phyloP scores from a whole-genome alignment of 2,888 invertebrate genomes.

The Agriopis aurantiaria region DNA sequence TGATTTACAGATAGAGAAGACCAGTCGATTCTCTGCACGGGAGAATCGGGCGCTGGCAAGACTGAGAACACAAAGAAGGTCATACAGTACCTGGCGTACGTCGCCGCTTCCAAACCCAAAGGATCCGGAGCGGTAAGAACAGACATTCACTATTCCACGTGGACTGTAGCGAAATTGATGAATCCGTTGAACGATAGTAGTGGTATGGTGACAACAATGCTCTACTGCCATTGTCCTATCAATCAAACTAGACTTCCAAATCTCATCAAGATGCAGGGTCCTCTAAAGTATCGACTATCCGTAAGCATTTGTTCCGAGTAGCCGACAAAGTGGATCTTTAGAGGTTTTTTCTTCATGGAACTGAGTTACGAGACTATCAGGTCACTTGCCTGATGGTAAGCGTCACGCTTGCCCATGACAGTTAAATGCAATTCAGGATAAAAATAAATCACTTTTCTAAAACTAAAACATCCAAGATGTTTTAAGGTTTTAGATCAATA shows the following conservation, averaged over 20 bases:
- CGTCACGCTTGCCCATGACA: too few species aligned
- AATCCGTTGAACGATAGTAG: not conserved
- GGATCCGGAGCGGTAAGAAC: slow-evolving; percentile 93
- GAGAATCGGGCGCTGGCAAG: slow-evolving; percentile 99
- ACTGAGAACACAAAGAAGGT: slow-evolving; percentile 99
- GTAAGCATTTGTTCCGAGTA: not conserved
- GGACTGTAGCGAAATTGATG: not conserved
- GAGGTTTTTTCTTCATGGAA: too few species aligned
- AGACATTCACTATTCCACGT: not conserved
- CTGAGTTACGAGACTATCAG: too few species aligned
- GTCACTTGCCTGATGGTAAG: too few species aligned
- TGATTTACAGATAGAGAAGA: slow-evolving; percentile 95
- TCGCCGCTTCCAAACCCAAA: slow-evolving; percentile 98
- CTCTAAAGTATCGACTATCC: not conserved
- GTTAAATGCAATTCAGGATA: too few species aligned
- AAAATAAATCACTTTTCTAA: too few species aligned
- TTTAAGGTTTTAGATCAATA: too few species aligned
- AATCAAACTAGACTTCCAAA: not conserved
- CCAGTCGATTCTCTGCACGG: slow-evolving; percentile 99
- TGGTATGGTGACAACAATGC: not conserved
- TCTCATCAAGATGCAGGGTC: not conserved
- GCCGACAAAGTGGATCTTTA: not conserved
- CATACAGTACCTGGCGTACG: slow-evolving; percentile 99
- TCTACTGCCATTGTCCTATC: not conserved
- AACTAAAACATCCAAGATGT: too few species aligned